phyloP scores from a whole-genome alignment of 2,888 invertebrate species.

The Portevinia maculata region DNA sequence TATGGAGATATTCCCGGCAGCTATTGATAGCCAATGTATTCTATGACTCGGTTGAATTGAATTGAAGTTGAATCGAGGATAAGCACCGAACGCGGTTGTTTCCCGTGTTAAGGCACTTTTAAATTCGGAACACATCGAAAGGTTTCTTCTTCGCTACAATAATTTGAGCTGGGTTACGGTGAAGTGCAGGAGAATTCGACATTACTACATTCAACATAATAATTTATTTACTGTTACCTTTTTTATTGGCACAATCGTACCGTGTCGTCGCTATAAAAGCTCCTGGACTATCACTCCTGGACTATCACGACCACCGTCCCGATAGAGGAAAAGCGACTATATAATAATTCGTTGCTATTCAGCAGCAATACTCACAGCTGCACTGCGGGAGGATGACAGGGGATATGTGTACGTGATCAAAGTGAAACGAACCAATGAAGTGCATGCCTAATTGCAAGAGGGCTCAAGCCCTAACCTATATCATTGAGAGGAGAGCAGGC shows the following conservation, averaged over 20 bases:
- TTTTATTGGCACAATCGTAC: too few relatives aligned
- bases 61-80: slow-evolving; percentile 56
- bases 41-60: slow-evolving; percentile 16
- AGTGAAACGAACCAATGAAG: slow-evolving; percentile 69
- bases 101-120: slow-evolving; percentile 26
- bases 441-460: slow-evolving; percentile 67
- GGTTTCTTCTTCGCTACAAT: slow-evolving; percentile 5
- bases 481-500: background rate
- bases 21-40: slow-evolving; percentile 13
- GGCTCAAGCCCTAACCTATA: slow-evolving; percentile 23
- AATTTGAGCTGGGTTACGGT: slow-evolving; percentile 30
- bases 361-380: slow-evolving; percentile 13
- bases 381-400: background rate
- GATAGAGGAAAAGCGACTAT: slow-evolving; percentile 5
- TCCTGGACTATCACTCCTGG: too few relatives aligned
- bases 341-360: slow-evolving; percentile 62
- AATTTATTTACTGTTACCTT: slow-evolving; percentile 51
- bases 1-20: background rate
- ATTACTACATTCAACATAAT: slow-evolving; percentile 45
- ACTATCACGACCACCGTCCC: slow-evolving; percentile 2
- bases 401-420: slow-evolving; percentile 58
- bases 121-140: background rate
- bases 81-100: slow-evolving; percentile 18
- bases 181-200: slow-evolving; percentile 22
- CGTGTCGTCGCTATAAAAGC: too few relatives aligned